Base-by-base conservation (phyloP, 2,797 vertebrate genomes). In the Enoplosus armatus region DNA sequence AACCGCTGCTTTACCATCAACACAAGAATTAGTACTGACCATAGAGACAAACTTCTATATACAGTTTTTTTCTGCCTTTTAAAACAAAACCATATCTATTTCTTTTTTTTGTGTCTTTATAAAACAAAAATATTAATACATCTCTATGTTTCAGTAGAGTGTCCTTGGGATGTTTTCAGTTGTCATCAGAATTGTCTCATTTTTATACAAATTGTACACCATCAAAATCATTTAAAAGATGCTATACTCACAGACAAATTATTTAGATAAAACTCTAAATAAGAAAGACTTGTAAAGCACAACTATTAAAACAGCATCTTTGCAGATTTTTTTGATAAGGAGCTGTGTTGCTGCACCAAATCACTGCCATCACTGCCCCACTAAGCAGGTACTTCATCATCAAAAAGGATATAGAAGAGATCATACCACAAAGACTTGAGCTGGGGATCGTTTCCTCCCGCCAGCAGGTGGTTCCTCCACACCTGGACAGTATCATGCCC, bases 361-460 rank as follows among this genome's bases (percentile, higher is more conserved):
- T n/a, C 47, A 4, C 1, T 37, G n/a, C 20, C 9, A 22, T 24
- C n/a, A 3, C 7, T 16, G 8, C 8, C 24, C 31, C n/a, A 41
- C 14, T 45, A 24, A 41, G 24, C 33, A 45, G 26, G 8, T 15
- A 45, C 33, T 24, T 80, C 0, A 35, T 33, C 4, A 0, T 27
- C 33, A 14, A 22, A 94, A 97, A 99, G 98, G 98, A 99, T 99
- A 99, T 99, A 99, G 87, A 95, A 97, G 72, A 99, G 95, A 58
- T 98, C 98, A 41, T 94, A 98, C 98, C 98, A 99, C 85, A 99
- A 92, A 0, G 97, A 99, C 87, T 99, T 98, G 85, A 99, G 96
- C 94, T 98, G 96, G 5, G 95, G 93, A 80, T 99, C 98, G 43
- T 95, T 96, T 51, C 96, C 97, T 80, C 98, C 98, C 2, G 98